These are phyloP conservation scores for Pogonocherus hispidulus DNA, from an alignment of 2,888 invertebrate genomes.

Conservation along the genomic window DNA sequence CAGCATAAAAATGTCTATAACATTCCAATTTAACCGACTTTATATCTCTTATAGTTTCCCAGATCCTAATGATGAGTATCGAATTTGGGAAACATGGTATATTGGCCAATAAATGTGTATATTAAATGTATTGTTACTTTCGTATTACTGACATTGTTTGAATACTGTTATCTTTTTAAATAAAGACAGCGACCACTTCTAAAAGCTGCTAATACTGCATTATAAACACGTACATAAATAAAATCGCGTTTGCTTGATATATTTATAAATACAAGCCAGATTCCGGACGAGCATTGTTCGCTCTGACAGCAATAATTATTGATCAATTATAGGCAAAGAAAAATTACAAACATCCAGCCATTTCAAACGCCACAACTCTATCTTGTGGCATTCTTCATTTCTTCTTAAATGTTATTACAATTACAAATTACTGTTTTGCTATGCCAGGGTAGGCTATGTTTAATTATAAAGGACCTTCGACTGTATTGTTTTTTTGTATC, in stretches of 20 bases:
- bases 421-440: slow-evolving; percentile 42
- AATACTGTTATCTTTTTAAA: neutral
- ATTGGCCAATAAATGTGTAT: no score
- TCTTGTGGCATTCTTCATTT: slow-evolving; percentile 54
- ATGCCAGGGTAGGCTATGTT: slow-evolving; percentile 28
- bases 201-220: slow-evolving; percentile 48
- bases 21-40: no score
- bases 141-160: no score
- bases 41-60: no score
- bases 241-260: slow-evolving; percentile 51
- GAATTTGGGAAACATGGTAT: no score
- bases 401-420: slow-evolving; percentile 50
- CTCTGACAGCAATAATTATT: slow-evolving; percentile 63
- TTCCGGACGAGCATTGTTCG: slow-evolving; percentile 59
- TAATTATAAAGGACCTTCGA: slow-evolving; percentile 37
- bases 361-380: slow-evolving; percentile 58
- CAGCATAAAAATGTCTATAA: no score
- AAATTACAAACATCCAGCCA: slow-evolving; percentile 59
- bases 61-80: no score
- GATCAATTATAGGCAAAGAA: slow-evolving; percentile 61
- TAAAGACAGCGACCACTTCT: neutral
- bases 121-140: no score
- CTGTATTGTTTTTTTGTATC: slow-evolving; percentile 39
- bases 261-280: slow-evolving; percentile 57
- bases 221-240: slow-evolving; percentile 55